Conservation (phyloP, 2,888 invertebrate species). For the Synanthedon myopaeformis region DNA sequence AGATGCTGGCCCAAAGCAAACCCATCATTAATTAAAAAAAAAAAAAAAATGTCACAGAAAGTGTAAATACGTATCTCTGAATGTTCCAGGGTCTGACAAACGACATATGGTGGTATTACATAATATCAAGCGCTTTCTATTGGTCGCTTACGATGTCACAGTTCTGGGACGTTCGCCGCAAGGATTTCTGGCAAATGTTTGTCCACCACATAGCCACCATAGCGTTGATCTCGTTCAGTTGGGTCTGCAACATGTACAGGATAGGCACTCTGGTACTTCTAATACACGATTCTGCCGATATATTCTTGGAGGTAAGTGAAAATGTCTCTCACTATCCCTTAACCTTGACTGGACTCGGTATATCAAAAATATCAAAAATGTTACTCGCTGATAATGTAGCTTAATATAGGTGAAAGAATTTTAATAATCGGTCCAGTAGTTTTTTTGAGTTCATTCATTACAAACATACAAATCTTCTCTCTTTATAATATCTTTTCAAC, state of each 20-base stretch:
- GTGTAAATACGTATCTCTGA: not conserved
- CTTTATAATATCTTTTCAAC: too few relatives aligned
- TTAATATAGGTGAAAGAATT: too few relatives aligned
- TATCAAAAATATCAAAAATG: too few relatives aligned
- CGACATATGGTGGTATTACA: slow-evolving; percentile 97
- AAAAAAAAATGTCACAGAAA: not conserved
- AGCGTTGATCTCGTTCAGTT: slow-evolving; percentile 89
- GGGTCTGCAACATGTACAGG: slow-evolving; percentile 93
- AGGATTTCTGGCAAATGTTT: slow-evolving; percentile 99
- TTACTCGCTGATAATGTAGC: too few relatives aligned
- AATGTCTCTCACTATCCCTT: too few relatives aligned
- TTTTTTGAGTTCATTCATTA: too few relatives aligned
- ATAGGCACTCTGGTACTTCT: slow-evolving; percentile 91
- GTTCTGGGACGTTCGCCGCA: slow-evolving; percentile 92
- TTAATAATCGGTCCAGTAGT: too few relatives aligned
- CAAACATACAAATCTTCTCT: too few relatives aligned
- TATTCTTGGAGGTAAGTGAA: slow-evolving; percentile 81
- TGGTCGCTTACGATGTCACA: slow-evolving; percentile 94
- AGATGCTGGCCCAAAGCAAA: too few relatives aligned
- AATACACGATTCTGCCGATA: slow-evolving; percentile 90
- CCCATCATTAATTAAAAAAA: too few relatives aligned
- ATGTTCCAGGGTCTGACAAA: slow-evolving; percentile 77
- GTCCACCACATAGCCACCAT: slow-evolving; percentile 96
- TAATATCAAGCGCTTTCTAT: slow-evolving; percentile 94
- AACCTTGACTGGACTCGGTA: too few relatives aligned